These are phyloP conservation scores for Cherax quadricarinatus DNA, from an alignment of 1,140 invertebrate species.

Conservation along the genomic window DNA sequence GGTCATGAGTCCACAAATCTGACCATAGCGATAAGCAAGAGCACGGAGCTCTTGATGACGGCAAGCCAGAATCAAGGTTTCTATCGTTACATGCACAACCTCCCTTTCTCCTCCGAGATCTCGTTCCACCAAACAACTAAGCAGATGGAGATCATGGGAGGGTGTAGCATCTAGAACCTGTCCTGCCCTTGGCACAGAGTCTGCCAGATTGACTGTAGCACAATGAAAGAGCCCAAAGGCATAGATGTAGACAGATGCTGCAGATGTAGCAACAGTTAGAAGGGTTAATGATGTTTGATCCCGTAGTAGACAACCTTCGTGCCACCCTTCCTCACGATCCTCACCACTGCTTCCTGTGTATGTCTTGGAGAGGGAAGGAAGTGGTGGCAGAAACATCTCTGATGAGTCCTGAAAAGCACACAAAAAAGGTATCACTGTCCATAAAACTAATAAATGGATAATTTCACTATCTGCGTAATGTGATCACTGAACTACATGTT, in stretches of 20 bases:
- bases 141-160: constrained; percentile 77
- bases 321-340: constrained; percentile 80
- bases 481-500: too few species aligned
- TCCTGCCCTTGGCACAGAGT: constrained; percentile 67
- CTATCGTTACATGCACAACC: constrained; percentile 80
- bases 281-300: constrained; percentile 86
- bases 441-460: background rate
- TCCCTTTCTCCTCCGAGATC: constrained; percentile 77
- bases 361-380: constrained; percentile 81
- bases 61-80: constrained; percentile 83
- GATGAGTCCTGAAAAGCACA: constrained; percentile 77
- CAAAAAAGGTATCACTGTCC: background rate
- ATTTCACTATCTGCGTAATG: background rate
- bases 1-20: constrained; percentile 82
- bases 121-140: constrained; percentile 76
- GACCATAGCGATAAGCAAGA: constrained; percentile 85
- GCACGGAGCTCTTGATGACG: constrained; percentile 83
- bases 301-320: constrained; percentile 82
- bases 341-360: constrained; percentile 79
- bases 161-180: constrained; percentile 75
- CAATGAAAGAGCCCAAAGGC: constrained; percentile 91
- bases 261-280: constrained; percentile 86
- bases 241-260: constrained; percentile 85
- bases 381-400: constrained; percentile 78
- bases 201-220: constrained; percentile 82